Base-by-base conservation (phyloP, 1,140 invertebrate species). In the Delia radicum region DNA sequence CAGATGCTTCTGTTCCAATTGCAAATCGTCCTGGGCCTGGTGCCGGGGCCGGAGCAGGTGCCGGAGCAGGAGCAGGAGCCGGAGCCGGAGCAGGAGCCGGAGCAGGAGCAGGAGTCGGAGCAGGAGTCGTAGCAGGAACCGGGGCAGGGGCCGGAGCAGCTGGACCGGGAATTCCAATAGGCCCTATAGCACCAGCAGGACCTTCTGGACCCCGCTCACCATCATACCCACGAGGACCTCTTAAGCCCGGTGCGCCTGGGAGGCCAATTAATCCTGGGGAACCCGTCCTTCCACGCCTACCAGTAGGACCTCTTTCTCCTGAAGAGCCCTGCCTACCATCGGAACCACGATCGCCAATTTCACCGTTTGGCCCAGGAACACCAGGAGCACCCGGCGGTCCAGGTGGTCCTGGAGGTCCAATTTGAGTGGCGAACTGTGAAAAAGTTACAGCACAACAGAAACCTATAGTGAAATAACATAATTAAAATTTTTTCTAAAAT, bases 341-440 rank as follows among this genome's bases (percentile, higher is more conserved):
- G 7, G 71, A 31, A 21, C 65, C 74, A 13, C 63, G 27, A 29
- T 65, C 42, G 18, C 74, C 67, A 10, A 29, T 42, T 18, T 55
- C 65, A 61, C 77, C 77, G 7, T 72, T 63, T 1, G 24, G 15
- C 0, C 77, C 77, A 2, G 33, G 21, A 10, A 21, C 26, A 0
- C 77, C 77, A 10, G 75, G 72, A 18, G 28, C 24, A 37, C 77
- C 77, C 0, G 73, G 15, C 12, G 75, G 72, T 21, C 77, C 77
- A 10, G 77, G 75, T 46, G 75, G 75, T 46, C 77, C 77, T 62
- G 77, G 77, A 18, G 29, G 12, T 27, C 77, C 73, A 31, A 73
- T 18, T 24, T 69, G 65, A 18, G n/a, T 69, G 28, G 21, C 31
- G 37, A 24, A 69, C 6, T 69, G 65, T 1, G 65, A n/a, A 15